Evolutionary conservation across 2,113 vertebrate species (phyloP), one percentile per base, ranked within the genome.

Genomic region (Gobio gobio): DNA sequence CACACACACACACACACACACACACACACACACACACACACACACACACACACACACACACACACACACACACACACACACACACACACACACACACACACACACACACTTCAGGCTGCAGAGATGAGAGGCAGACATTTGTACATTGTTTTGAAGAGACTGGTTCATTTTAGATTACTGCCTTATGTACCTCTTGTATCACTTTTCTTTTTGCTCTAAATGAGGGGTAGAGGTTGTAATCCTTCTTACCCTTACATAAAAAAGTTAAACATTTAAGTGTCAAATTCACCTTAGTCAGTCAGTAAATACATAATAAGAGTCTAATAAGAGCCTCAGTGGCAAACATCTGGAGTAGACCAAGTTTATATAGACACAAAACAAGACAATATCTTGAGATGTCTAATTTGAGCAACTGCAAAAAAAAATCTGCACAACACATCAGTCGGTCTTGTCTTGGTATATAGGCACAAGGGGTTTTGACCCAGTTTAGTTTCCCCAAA

Each of bases 131-230:
- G 10, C 14, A 36, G 6, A 40, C 12, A 58, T 59, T 36, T 56
- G 2, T 26, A 75, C 13, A 51, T 26, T 47, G 43, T 75, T 56
- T 20, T 58, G 14, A 59, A 14, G 12, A 54, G 4, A 18, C 24
- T 77, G 73, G 10, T 70, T 59, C 33, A 83, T 76, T 77, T 22
- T 20, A n/a, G 68, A 43, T 43, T 22, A 22, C 2, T 70, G 5
- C 20, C 24, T 59, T 80, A 51, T 18, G 14, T 78, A 14, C 49
- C 3, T 68, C 16, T 70, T 78, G 4, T 10, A 12, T 49, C 24
- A 5, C 47, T 18, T n/a, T 84, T 89, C 61, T 78, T 73, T 90
- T 13, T 54, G 78, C 83, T 86, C 82, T 86, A 26, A 58, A 83
- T 40, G 36, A n/a, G 24, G 40, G 8, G 24, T 20, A 49, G 18